Evolutionary conservation across 2,113 vertebrate genomes (phyloP).

Genomic region (Euleptes europaea): DNA sequence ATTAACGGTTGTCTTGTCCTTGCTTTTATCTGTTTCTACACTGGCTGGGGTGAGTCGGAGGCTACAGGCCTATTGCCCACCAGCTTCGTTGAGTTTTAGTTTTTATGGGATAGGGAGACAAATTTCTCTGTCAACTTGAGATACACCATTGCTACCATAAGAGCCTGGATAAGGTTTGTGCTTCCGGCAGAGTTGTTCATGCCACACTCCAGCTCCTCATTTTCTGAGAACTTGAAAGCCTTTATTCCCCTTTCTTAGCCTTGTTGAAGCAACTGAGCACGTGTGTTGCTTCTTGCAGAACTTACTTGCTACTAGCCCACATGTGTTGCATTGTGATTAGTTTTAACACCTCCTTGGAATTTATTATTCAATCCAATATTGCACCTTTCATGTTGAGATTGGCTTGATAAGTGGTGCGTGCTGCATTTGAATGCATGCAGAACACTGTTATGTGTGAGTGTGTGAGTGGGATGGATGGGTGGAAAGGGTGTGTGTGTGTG

Average conservation of each 20-base stretch:
- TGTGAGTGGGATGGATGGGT: neutral
- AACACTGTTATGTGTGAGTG: neutral
- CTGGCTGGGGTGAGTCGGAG: neutral
- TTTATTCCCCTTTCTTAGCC: neutral
- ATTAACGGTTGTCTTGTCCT: neutral
- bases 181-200: neutral
- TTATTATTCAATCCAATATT: neutral
- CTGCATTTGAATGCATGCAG: neutral
- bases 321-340: neutral
- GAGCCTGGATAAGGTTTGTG: neutral
- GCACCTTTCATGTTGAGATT: neutral
- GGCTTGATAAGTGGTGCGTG: neutral
- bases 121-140: too few species aligned
- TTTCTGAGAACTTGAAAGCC: neutral
- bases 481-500: neutral
- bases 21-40: neutral
- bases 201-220: neutral
- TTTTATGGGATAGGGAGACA: too few species aligned
- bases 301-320: neutral
- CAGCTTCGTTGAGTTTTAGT: too few species aligned
- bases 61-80: too few species aligned
- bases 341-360: neutral
- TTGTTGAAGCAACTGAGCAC: neutral
- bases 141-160: too few species aligned
- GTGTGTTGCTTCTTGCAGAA: neutral